These are phyloP conservation scores for Ginglymostoma cirratum DNA, from an alignment of 2,113 vertebrate species.

Conservation along the genomic window DNA sequence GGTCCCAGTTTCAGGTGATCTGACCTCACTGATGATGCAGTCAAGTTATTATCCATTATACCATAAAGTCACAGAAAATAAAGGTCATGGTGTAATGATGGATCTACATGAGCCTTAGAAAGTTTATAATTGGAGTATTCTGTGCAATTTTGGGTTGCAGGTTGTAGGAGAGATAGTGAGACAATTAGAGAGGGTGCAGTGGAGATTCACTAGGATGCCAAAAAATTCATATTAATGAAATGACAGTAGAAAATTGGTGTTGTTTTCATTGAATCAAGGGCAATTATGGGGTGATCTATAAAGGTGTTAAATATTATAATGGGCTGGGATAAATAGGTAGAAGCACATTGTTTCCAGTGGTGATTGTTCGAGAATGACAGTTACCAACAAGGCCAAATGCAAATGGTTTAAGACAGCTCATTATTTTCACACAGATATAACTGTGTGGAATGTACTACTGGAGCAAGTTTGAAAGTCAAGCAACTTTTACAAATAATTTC, in stretches of 20 bases:
- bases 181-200: not conserved
- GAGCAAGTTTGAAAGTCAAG: not conserved
- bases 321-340: not conserved
- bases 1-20: too few relatives aligned
- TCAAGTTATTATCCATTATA: too few relatives aligned
- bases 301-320: not conserved
- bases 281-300: not conserved
- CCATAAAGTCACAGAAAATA: not conserved
- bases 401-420: not conserved
- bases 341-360: not conserved
- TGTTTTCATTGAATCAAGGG: not conserved
- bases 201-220: not conserved
- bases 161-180: not conserved
- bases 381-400: not conserved
- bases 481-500: not conserved
- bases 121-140: not conserved
- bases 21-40: too few relatives aligned
- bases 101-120: not conserved
- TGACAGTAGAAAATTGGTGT: not conserved
- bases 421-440: not conserved
- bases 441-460: not conserved
- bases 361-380: not conserved
- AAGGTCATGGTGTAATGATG: not conserved
- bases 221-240: not conserved
- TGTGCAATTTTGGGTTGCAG: not conserved